Base-by-base conservation (phyloP, 2,888 invertebrate species). In the Lepidocyrtoides sp. region DNA sequence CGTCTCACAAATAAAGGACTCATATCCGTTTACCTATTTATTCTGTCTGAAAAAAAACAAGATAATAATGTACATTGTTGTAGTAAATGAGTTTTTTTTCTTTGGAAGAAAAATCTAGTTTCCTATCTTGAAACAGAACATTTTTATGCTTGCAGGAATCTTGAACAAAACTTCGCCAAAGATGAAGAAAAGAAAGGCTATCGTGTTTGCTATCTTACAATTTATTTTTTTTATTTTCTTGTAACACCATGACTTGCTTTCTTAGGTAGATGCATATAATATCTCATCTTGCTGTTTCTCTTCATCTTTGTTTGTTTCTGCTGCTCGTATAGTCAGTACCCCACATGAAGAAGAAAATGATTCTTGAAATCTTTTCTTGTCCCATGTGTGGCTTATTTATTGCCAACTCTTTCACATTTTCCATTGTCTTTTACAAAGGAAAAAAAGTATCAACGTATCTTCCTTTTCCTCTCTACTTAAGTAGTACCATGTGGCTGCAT, bases 311-410 rank as follows among this genome's bases (percentile, higher is more conserved):
- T 20, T 84, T 51, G 48, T 48, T 29, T 69, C 32, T 29, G 66
- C 63, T 63, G 7, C 17, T 36, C 60, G 1, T 26, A n/a, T 60
- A 60, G 36, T 8, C 51, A 29, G 0, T 44, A 77, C 44, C 79
- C 87, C 79, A 87, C 63, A 32, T 57, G 32, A 75, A 17, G 77
- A 89, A 23, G 48, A 89, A 89, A 89, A 89, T 81, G 81, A 82
- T 57, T 69, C 54, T 41, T 14, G 41, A 88, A 88, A 69, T 57
- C 72, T 82, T 69, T 32, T n/a, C 23, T 41, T 72, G 72, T 89
- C 82, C 88, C 82, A 81, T 82, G 88, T 82, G 82, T 23, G 57
- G 81, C 88, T 82, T 81, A 72, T 69, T 89, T 89, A 81, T 82
- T 89, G 54, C 77, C 10, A 89, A 79, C 77, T 79, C 87, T 87